Base-by-base conservation (phyloP, 2,113 vertebrate species). In the Paedocypris sp. region DNA sequence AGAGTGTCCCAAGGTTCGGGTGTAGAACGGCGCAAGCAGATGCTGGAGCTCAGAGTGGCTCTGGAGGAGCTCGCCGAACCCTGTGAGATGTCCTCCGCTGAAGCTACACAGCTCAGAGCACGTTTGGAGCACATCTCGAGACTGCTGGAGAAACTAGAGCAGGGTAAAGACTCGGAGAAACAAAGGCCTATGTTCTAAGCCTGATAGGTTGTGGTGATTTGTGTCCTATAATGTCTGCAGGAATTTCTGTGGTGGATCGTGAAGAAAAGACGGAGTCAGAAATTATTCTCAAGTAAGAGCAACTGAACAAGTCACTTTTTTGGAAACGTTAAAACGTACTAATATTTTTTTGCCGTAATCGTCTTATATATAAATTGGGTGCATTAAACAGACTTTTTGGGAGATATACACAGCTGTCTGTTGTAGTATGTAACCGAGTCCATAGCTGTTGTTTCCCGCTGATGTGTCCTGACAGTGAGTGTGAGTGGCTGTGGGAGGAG, bases 41-140 rank as follows among this genome's bases (percentile, higher is more conserved):
- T 95, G 74, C 79, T 29, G 58, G 83, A 84, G 66, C 73, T 94
- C 69, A 72, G 80, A 49, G 74, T 70, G 41, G 85, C 89, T 1
- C 90, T 98, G 31, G 86, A 86, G 80, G 88, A 95, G 51, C 72
- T 98, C 73, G 79, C 97, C 45, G 86, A 85, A 61, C 82, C 84
- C 72, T 82, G 84, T 1, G 72, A 91, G 6, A 49, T 36, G 8
- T 53, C 47, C 6, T 42, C 48, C 4, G 6, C 15, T 13, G 36
- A 57, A 15, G 26, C 42, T 4, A 20, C 6, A 2, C 42, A 48
- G 3, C 26, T 72, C 16, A 12, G 33, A 53, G 46, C 65, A 26
- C 62, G 52, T n/a, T 46, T 72, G 46, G 62, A 72, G 39, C 58
- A 16, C 38, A 72, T 66, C 42, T 62, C 68, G 19, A 23, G 90